phyloP scores from a whole-genome alignment of 2,113 vertebrate species.

The Arizona elegans region DNA sequence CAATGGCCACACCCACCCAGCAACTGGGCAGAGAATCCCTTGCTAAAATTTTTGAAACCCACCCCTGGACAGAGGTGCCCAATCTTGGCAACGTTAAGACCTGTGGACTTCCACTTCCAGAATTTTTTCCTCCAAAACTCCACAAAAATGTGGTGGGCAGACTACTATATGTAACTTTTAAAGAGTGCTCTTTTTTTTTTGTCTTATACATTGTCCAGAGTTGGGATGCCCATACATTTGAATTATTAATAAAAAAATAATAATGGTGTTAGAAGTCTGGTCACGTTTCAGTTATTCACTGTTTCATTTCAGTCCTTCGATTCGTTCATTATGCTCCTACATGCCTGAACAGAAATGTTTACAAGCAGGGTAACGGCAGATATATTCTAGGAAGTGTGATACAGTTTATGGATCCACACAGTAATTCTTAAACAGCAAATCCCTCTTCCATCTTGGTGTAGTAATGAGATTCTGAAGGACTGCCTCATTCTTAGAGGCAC shows the following conservation, averaged over 20 bases:
- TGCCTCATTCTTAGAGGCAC: neutral
- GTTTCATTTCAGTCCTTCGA: neutral
- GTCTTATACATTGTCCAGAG: neutral
- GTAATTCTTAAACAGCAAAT: neutral
- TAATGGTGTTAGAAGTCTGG: neutral
- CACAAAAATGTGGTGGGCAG: neutral
- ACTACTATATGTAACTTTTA: neutral
- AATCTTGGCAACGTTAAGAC: neutral
- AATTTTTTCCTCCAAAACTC: neutral
- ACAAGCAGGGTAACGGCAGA: neutral
- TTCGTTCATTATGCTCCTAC: slow-evolving; percentile 2
- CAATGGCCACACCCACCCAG: too few species aligned
- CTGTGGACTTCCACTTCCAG: neutral
- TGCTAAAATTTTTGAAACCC: too few species aligned
- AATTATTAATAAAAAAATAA: neutral
- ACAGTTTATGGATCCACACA: neutral
- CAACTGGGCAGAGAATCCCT: too few species aligned
- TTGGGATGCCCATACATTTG: neutral
- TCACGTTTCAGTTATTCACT: slow-evolving; percentile 12
- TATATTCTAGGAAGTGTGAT: neutral
- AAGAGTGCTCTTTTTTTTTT: neutral
- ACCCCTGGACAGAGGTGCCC: too few species aligned
- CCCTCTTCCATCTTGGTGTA: neutral
- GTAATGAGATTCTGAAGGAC: neutral
- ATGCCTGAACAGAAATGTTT: neutral